Conservation (phyloP, 1,140 invertebrate genomes). For the Euschistus heros region DNA sequence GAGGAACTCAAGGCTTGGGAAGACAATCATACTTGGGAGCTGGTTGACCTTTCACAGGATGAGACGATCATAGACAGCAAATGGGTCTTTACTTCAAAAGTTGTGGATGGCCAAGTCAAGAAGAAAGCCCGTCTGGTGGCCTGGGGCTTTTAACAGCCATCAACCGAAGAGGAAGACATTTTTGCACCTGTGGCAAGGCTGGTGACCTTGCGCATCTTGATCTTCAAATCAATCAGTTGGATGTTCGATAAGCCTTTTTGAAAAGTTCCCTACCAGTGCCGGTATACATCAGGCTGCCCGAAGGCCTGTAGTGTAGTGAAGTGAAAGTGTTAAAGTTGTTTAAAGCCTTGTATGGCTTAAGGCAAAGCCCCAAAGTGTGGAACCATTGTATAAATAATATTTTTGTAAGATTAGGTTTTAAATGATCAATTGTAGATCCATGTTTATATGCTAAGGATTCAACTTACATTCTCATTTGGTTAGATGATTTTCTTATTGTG, state of each 20-base stretch:
- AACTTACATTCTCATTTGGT: too few species aligned
- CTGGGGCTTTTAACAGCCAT: not conserved
- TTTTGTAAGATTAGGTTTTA: not conserved
- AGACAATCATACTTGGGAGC: not conserved
- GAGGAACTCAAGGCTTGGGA: not conserved
- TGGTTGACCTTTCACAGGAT: not conserved
- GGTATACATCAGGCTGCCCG: not conserved
- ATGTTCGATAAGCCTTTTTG: constrained; percentile 2
- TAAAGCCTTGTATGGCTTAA: too few species aligned
- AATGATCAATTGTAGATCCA: too few species aligned
- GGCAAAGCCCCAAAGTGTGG: too few species aligned
- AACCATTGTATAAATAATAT: too few species aligned
- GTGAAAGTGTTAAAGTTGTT: too few species aligned
- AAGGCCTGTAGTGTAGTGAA: too few species aligned
- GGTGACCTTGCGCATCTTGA: not conserved
- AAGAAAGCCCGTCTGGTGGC: not conserved
- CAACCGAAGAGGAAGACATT: not conserved
- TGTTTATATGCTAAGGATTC: too few species aligned
- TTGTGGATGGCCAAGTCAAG: not conserved
- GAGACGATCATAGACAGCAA: not conserved
- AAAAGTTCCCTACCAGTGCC: not conserved
- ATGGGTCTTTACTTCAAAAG: not conserved
- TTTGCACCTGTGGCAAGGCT: constrained; percentile 1
- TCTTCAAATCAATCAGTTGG: not conserved
- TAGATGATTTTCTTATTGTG: too few species aligned